Base-by-base conservation (phyloP, 2,797 vertebrate species). In the Lerista edwardsae region DNA sequence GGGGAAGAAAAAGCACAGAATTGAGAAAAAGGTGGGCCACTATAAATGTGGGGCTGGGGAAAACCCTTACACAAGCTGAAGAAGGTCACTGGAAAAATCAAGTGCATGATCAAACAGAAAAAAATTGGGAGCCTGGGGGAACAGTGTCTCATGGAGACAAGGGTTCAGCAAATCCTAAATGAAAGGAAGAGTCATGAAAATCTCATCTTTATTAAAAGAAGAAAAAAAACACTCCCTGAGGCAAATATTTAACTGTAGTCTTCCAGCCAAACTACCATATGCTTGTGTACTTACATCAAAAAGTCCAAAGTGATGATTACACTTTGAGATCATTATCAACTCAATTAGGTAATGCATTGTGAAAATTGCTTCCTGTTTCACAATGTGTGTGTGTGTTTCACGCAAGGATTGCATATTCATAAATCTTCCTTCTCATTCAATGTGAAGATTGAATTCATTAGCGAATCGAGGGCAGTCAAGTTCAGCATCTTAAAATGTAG, bases 261-360 rank as follows among this genome's bases (percentile, higher is more conserved):
- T 74, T 47, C 59, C 57, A 82, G 59, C 29, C 61, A 82, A 73
- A 41, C 39, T 47, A 61, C 5, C 57, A 77, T 57, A 31, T 77
- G 51, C 39, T 86, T 89, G 55, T 62, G 64, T 71, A 86, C 75
- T 79, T 71, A 91, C 78, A 82, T 88, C 84, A 83, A 83, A 62
- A 5, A 6, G 79, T 75, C 2, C 8, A 72, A 62, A 83, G 69
- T 36, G 90, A 92, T 90, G 29, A 57, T 57, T 71, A 92, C 93
- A 78, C 41, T 39, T 87, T 87, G 84, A 89, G 62, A 25, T 86
- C 91, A 90, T 86, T 92, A 81, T 69, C 67, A 77, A 81, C 92
- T 91, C 71, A 14, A 74, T 85, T 80, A 91, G 85, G 75, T 67
- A 87, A 88, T 74, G 61, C 79, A 80, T 36, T 8, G 9, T 68